phyloP scores from a whole-genome alignment of 1,140 invertebrate species.

The Drosophila bocki region DNA sequence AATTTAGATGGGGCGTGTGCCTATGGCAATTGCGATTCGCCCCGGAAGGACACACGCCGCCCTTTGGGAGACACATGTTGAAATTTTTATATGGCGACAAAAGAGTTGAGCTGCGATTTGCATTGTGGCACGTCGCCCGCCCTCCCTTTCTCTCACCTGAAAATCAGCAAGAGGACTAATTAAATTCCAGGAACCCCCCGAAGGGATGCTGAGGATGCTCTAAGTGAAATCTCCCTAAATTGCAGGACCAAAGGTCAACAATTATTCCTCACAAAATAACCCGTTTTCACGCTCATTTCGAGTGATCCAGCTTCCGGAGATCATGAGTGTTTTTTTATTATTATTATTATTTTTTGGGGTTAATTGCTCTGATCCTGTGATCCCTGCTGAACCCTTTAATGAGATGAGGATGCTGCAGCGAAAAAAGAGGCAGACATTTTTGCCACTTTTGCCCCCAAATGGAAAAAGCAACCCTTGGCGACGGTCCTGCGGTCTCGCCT shows the following conservation, averaged over 20 bases:
- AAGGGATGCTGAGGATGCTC: constrained; percentile 25
- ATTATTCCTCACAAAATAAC: constrained; percentile 43
- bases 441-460: constrained; percentile 38
- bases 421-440: constrained; percentile 34
- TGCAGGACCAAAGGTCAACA: constrained; percentile 32
- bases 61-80: constrained; percentile 39
- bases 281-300: constrained; percentile 47
- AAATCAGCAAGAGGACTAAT: constrained; percentile 23
- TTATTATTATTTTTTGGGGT: neutral
- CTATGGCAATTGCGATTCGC: constrained; percentile 29
- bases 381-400: constrained; percentile 16
- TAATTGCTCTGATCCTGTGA: constrained; percentile 13
- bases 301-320: constrained; percentile 49
- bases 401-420: constrained; percentile 7
- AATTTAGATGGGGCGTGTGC: constrained; percentile 52
- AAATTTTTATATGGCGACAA: constrained; percentile 45
- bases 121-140: constrained; percentile 32
- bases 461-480: constrained; percentile 44
- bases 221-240: constrained; percentile 17
- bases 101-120: constrained; percentile 41
- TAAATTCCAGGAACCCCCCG: constrained; percentile 36
- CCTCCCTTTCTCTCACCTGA: constrained; percentile 10
- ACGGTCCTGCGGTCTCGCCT: constrained; percentile 53
- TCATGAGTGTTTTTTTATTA: constrained; percentile 6
- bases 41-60: neutral